Evolutionary conservation across 2,113 vertebrate genomes (phyloP).

Genomic region (Nycticebus coucang): DNA sequence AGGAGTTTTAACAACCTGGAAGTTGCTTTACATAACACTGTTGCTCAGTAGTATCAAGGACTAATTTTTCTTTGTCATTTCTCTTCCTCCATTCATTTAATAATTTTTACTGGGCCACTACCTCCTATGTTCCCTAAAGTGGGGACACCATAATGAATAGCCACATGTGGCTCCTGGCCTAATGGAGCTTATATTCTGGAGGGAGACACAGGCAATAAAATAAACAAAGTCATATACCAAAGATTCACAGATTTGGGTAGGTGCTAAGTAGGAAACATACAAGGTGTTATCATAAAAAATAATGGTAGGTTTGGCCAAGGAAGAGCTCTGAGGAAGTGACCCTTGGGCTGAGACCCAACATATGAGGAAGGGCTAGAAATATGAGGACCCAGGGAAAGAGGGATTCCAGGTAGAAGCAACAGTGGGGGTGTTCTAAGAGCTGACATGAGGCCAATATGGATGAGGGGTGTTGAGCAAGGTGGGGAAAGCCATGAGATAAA

Average conservation of each 20-base stretch:
- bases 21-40: not conserved
- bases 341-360: not conserved
- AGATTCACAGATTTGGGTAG: slow-evolving; percentile 18
- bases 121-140: not conserved
- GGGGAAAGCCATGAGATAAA: not conserved
- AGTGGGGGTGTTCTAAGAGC: not conserved
- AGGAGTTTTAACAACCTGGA: not conserved
- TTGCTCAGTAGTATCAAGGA: not conserved
- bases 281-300: not conserved
- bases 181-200: not conserved
- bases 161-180: not conserved
- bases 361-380: not conserved
- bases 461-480: not conserved
- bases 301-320: not conserved
- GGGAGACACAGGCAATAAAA: not conserved
- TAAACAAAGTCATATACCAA: not conserved
- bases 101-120: not conserved
- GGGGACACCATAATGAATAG: not conserved
- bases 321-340: not conserved
- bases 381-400: not conserved
- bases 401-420: not conserved
- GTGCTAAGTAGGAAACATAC: not conserved
- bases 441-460: not conserved
- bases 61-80: slow-evolving; percentile 39
- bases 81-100: not conserved